Conservation (phyloP, 1,140 invertebrate species). For the Microplitis demolitor region DNA sequence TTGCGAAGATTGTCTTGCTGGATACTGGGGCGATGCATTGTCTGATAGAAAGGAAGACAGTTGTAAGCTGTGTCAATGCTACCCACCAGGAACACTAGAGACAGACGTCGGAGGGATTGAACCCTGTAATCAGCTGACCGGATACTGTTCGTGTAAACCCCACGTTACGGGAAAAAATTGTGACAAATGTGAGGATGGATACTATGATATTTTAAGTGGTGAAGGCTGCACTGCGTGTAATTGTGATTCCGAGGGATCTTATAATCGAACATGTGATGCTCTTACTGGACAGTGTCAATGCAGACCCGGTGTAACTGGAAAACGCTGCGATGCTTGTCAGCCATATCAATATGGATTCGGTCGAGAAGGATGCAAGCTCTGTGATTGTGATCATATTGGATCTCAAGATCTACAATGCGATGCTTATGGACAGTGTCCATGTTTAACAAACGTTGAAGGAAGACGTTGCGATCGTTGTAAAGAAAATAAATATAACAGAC, state of each 20-base stretch:
- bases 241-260: conserved; percentile 85
- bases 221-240: conserved; percentile 85
- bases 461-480: conserved; percentile 89
- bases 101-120: conserved; percentile 69
- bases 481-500: conserved; percentile 88
- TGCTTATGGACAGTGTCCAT: conserved; percentile 84
- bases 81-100: conserved; percentile 77
- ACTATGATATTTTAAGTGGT: conserved; percentile 80
- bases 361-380: conserved; percentile 79
- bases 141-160: conserved; percentile 84
- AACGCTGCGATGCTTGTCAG: conserved; percentile 82
- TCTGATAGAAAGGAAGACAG: conserved; percentile 82
- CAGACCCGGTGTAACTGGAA: conserved; percentile 82
- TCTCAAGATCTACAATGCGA: conserved; percentile 85
- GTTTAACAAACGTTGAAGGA: conserved; percentile 90
- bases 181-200: conserved; percentile 85
- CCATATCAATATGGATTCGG: conserved; percentile 90
- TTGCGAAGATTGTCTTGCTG: conserved; percentile 88
- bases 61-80: conserved; percentile 87
- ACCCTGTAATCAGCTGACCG: conserved; percentile 79
- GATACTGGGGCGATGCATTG: conserved; percentile 88
- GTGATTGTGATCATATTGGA: conserved; percentile 88
- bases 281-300: conserved; percentile 86
- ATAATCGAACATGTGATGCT: conserved; percentile 81
- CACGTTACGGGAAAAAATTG: conserved; percentile 89